Percentiles rank a stretch among this genome's conserved stretches.
phyloP scores from a whole-genome alignment of 2,113 vertebrate genomes.

The Vimba vimba region DNA sequence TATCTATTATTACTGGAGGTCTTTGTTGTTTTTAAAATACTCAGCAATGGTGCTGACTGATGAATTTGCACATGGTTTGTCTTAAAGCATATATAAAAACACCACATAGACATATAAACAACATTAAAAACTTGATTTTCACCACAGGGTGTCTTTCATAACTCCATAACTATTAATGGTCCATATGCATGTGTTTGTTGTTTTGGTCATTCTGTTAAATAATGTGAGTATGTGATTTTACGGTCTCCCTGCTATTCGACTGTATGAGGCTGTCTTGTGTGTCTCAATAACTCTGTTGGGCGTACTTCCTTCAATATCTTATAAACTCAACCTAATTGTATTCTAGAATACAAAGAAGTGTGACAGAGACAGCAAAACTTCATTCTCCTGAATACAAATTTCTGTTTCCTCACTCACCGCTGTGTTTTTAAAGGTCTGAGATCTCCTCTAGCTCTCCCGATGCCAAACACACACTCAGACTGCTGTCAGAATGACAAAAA shows the following conservation, averaged over 20 bases:
- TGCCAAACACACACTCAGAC: neutral
- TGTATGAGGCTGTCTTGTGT: neutral
- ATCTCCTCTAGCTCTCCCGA: neutral
- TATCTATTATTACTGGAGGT: too few species aligned
- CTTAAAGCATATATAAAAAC: too few species aligned
- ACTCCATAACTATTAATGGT: neutral
- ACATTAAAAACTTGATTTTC: too few species aligned
- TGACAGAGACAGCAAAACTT: neutral
- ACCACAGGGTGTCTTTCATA: neutral
- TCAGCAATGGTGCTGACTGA: too few species aligned
- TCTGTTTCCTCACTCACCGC: neutral
- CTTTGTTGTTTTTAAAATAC: too few species aligned
- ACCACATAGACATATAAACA: too few species aligned
- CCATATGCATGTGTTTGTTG: neutral
- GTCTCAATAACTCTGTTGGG: neutral
- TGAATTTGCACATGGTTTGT: too few species aligned
- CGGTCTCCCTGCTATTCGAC: neutral
- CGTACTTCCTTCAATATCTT: neutral
- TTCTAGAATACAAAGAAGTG: neutral
- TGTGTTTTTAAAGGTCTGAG: constrained; percentile 8
- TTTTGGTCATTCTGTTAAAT: neutral
- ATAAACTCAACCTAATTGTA: neutral
- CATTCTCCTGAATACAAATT: neutral
- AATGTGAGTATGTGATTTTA: neutral
- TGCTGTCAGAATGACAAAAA: neutral